Evolutionary conservation across 2,888 invertebrate genomes (phyloP), one percentile per base, ranked within the genome.

Genomic region (Caenorhabditis zanzibari): DNA sequence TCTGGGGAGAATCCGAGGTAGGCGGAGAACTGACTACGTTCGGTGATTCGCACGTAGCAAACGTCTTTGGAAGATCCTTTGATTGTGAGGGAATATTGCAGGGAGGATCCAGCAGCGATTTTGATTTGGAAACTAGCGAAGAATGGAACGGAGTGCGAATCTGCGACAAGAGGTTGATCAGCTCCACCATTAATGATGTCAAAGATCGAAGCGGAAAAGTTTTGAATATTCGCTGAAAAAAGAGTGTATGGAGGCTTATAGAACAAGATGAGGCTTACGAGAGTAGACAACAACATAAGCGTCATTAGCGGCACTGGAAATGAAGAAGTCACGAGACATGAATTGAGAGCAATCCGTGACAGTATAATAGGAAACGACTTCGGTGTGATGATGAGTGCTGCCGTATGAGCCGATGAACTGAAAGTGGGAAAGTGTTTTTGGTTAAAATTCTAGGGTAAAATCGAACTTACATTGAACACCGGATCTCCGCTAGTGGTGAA

Each of bases 1-100:
- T 85, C 80, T 1, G 85, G 77, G n/a, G 86, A 83, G 73, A 86
- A 86, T 63, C 85, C 85, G 24, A 86, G 49, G 49, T 85, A 84
- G 9, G 75, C 74, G 9, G 85, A 66, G 66, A 83, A 81, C 26
- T 80, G 79, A 49, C 82, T 85, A 28, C 71, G 49, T 24, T 86
- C 86, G 3, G 79, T 68, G 12, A 86, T 54, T 69, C 81, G 47
- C 14, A 83, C 38, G 52, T 63, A 79, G 41, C 83, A 83, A 16
- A 69, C 56, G 1, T 38, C 77, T 7, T 63, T 54, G n/a, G 61
- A 14, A 1, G 61, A 16, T 14, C 59, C 54, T 0, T 44, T 69
- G 26, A 81, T 7, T 14, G 54, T 35, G 28, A 68, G 24, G 22
- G 16, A 9, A 41, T 68, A 83, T 28, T 56, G 28, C 14, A 80